A percentile compares a stretch with the other conserved stretches of the same genome.
Evolutionary conservation across 1,140 invertebrate species (phyloP).

Genomic region (Caerostris extrusa): DNA sequence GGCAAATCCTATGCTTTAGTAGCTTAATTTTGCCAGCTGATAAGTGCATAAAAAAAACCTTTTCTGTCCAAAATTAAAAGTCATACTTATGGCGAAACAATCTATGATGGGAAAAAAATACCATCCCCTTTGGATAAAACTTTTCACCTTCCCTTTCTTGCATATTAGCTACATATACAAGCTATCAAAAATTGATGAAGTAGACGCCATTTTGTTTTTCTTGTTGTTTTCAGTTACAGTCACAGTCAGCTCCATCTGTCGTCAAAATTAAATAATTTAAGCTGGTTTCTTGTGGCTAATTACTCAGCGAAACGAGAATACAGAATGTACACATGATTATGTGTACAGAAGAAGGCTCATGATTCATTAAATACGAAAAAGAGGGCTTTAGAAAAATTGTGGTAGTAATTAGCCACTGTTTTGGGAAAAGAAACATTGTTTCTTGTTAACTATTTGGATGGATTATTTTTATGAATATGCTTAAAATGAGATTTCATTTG

Average conservation of each 20-base stretch:
- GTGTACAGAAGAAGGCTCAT: background rate
- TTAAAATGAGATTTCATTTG: background rate
- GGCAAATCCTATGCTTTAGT: background rate
- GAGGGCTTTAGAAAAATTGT: background rate
- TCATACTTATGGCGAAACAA: background rate
- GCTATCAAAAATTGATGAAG: background rate
- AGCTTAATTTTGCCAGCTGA: background rate
- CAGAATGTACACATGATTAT: too few species aligned
- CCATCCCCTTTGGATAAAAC: background rate
- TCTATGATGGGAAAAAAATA: too few species aligned
- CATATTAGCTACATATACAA: background rate
- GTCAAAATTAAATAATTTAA: conserved; percentile 32
- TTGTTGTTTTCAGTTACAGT: background rate
- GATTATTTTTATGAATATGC: background rate
- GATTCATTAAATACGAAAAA: background rate
- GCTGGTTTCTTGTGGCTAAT: background rate
- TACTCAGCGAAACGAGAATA: background rate
- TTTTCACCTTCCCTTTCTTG: background rate
- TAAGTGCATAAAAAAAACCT: too few species aligned
- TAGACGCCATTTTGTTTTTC: background rate
- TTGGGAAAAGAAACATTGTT: background rate
- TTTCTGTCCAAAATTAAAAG: background rate
- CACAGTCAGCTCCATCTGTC: conserved; percentile 20
- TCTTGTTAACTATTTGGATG: background rate
- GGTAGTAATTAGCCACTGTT: background rate